These are phyloP conservation scores for Pseudopipra pipra DNA, from an alignment of 2,113 vertebrate species.

Conservation along the genomic window DNA sequence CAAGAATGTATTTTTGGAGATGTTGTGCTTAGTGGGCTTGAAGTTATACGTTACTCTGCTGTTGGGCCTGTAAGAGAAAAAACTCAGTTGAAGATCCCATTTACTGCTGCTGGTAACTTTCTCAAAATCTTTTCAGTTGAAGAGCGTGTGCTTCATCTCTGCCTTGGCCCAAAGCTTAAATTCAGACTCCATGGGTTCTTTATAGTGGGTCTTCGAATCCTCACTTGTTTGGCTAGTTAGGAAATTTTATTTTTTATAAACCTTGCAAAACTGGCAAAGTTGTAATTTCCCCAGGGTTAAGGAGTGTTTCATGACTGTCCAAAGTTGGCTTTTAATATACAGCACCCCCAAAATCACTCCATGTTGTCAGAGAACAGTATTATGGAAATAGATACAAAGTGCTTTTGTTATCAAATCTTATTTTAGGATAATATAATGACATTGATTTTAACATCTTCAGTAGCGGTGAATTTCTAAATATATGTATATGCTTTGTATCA, in stretches of 20 bases:
- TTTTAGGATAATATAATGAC: background rate
- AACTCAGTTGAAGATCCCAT: background rate
- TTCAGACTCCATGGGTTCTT: background rate
- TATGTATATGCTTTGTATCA: background rate
- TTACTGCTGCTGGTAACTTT: background rate
- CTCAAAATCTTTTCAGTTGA: background rate
- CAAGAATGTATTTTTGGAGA: background rate
- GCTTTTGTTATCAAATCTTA: background rate
- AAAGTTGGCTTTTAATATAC: background rate
- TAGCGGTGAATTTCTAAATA: background rate
- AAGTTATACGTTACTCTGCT: background rate
- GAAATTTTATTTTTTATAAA: background rate
- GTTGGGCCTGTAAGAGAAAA: rapidly evolving
- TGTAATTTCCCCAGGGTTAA: background rate
- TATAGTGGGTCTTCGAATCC: background rate
- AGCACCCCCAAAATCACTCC: background rate
- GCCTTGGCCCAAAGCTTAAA: background rate
- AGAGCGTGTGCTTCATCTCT: background rate
- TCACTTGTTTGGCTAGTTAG: background rate
- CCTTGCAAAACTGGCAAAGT: background rate
- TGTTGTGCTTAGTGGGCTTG: background rate
- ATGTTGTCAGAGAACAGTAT: background rate
- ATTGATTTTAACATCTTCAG: background rate
- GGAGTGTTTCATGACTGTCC: background rate
- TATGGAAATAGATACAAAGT: background rate